A percentile compares a stretch with the other conserved stretches of the same genome.
These are phyloP conservation scores for Calephelis nemesis DNA, from an alignment of 1,140 invertebrate species.

Conservation along the genomic window DNA sequence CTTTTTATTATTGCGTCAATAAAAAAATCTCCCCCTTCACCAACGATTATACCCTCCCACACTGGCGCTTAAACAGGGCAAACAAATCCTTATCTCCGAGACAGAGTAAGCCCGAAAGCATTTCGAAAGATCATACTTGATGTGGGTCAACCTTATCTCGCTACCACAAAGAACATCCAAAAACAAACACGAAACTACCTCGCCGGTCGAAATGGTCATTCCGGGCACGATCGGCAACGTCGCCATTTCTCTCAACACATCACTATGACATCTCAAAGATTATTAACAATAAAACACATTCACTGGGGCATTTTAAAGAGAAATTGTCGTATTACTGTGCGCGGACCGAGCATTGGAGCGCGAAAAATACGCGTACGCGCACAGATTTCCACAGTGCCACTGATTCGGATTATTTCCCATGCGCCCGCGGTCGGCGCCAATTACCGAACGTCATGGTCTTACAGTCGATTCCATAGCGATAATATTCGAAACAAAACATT, in stretches of 20 bases:
- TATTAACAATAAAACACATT: too few species aligned
- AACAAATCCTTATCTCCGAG: constrained; percentile 6
- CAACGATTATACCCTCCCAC: background rate
- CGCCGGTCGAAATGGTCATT: constrained; percentile 37
- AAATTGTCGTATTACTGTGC: constrained; percentile 30
- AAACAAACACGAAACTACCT: constrained; percentile 68
- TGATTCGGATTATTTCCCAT: constrained; percentile 43
- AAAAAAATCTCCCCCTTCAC: too few species aligned
- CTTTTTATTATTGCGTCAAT: too few species aligned
- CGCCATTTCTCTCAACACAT: constrained; percentile 40
- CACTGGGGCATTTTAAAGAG: constrained; percentile 3
- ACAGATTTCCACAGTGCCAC: constrained; percentile 60
- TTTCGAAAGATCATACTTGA: constrained; percentile 1
- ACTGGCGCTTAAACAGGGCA: background rate
- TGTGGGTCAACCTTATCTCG: constrained; percentile 11
- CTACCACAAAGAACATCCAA: constrained; percentile 27
- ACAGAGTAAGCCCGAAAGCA: background rate
- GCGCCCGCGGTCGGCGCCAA: constrained; percentile 42
- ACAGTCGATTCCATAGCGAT: constrained; percentile 24
- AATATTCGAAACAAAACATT: constrained; percentile 7
- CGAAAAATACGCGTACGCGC: constrained; percentile 63
- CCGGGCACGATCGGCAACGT: constrained; percentile 41
- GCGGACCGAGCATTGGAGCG: constrained; percentile 47
- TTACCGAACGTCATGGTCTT: constrained; percentile 43
- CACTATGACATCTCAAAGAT: background rate